Percentiles rank a stretch among this genome's conserved stretches.
These are phyloP conservation scores for Halcyon chelicuti DNA, from an alignment of 2,797 vertebrate species.

Conservation along the genomic window DNA sequence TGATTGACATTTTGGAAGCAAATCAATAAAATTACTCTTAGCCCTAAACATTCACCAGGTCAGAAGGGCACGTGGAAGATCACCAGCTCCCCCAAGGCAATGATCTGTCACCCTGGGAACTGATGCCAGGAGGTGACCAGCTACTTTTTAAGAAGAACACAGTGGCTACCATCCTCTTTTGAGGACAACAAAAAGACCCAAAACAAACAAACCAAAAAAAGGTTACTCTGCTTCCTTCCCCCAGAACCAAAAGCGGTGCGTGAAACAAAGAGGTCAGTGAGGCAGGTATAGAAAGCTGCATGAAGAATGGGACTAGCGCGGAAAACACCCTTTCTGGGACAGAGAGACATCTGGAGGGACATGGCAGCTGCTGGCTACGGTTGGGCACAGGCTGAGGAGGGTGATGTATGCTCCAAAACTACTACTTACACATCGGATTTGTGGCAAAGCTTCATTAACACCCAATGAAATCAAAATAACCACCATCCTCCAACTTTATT, in stretches of 20 bases:
- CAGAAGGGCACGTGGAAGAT: background rate
- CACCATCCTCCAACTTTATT: background rate
- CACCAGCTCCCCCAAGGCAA: background rate
- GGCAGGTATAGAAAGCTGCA: background rate
- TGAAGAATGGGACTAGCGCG: rapidly evolving
- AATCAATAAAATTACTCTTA: background rate
- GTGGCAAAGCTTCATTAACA: background rate
- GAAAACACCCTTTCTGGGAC: background rate
- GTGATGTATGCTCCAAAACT: background rate
- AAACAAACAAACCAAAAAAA: background rate
- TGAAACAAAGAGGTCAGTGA: background rate
- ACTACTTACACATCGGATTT: background rate
- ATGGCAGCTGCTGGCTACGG: background rate
- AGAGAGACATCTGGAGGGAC: background rate
- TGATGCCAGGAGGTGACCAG: background rate
- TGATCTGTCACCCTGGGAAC: background rate
- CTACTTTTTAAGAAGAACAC: background rate
- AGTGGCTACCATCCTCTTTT: background rate
- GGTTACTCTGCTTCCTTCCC: background rate
- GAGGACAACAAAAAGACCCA: background rate
- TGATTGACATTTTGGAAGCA: background rate
- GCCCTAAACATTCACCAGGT: background rate
- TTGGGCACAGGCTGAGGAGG: background rate
- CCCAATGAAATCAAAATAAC: background rate
- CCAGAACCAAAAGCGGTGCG: background rate